Evolutionary conservation across 2,113 vertebrate species (phyloP).

Genomic region (Osmerus eperlanus): DNA sequence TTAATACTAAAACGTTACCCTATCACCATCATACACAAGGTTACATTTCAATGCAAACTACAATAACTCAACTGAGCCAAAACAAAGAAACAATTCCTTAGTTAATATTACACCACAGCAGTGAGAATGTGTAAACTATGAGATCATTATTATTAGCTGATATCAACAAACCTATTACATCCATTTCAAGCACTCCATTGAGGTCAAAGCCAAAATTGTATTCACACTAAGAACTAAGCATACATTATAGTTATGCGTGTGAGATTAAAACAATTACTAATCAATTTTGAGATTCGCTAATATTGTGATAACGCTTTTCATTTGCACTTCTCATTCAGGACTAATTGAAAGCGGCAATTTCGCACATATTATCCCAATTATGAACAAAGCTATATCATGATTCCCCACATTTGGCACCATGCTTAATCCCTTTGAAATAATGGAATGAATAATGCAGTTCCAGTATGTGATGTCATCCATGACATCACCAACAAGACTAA

Average conservation of each 20-base stretch:
- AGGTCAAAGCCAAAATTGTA: not conserved
- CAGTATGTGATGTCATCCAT: not conserved
- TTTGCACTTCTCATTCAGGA: not conserved
- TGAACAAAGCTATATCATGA: constrained; percentile 1
- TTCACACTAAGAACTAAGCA: not conserved
- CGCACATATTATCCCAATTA: not conserved
- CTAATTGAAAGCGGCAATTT: constrained; percentile 1
- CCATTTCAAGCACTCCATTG: not conserved
- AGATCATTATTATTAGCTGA: not conserved
- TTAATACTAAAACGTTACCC: too few species aligned
- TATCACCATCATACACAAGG: too few species aligned
- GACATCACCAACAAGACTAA: not conserved
- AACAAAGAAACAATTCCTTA: not conserved
- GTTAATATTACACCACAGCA: too few species aligned
- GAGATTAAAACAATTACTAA: not conserved
- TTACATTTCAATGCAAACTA: not conserved
- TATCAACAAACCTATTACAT: not conserved
- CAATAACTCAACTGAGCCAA: not conserved
- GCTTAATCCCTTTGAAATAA: constrained; percentile 2
- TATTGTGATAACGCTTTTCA: not conserved
- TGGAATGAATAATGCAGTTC: not conserved
- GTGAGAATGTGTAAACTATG: too few species aligned
- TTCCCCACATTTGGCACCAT: not conserved
- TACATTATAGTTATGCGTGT: not conserved
- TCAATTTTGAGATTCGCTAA: not conserved